Evolutionary conservation across 2,113 vertebrate genomes (phyloP).

Genomic region (Phalacrocorax carbo): DNA sequence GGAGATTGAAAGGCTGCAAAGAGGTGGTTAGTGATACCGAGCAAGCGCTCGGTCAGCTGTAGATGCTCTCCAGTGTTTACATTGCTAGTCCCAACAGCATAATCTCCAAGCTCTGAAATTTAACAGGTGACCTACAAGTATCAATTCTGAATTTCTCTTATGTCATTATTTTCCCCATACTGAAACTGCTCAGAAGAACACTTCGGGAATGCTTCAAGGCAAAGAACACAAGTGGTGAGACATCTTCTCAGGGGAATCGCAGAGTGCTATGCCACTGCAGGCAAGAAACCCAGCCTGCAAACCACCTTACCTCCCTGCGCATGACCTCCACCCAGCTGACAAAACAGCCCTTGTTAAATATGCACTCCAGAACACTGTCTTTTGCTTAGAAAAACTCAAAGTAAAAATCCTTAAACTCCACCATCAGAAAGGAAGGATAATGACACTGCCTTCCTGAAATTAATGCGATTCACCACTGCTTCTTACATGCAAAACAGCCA

Average conservation of each 20-base stretch:
- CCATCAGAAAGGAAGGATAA: background rate
- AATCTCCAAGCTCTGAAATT: background rate
- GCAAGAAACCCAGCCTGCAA: background rate
- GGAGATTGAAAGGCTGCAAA: background rate
- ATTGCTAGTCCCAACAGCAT: background rate
- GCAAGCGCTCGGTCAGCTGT: background rate
- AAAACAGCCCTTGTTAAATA: background rate
- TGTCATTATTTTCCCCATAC: background rate
- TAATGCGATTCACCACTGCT: rapidly evolving
- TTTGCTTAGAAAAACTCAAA: background rate
- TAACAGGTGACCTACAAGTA: background rate
- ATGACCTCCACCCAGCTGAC: background rate
- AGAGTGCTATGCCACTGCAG: background rate
- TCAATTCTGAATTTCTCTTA: background rate
- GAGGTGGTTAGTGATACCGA: background rate
- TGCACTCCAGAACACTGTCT: background rate
- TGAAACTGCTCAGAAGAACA: background rate
- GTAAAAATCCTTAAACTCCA: background rate
- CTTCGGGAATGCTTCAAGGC: background rate
- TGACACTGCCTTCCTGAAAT: background rate
- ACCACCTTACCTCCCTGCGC: background rate
- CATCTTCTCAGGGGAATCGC: background rate
- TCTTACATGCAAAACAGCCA: background rate
- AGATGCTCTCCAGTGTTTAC: background rate
- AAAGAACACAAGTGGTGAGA: background rate